Conservation (phyloP, 2,888 invertebrate species). For the Lissonota sp. region DNA sequence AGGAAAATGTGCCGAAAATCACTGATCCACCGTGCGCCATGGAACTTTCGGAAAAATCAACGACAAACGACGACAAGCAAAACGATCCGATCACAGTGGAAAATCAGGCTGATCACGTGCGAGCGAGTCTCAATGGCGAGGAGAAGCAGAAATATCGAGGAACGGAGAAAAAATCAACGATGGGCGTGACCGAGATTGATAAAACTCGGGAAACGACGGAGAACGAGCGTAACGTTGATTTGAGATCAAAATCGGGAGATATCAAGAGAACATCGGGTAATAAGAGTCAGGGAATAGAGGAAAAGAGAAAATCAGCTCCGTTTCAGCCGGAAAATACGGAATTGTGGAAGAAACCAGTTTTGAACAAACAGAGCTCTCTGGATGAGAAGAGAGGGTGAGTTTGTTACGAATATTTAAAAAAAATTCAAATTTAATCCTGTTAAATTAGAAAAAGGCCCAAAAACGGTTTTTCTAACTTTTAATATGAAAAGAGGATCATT, state of each 20-base stretch:
- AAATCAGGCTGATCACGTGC: conserved; percentile 63
- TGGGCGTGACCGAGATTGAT: conserved; percentile 57
- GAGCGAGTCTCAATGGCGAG: conserved; percentile 68
- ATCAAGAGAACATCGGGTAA: conserved; percentile 65
- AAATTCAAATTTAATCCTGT: not conserved
- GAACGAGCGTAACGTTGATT: conserved; percentile 67
- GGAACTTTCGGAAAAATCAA: conserved; percentile 65
- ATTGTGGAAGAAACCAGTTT: conserved; percentile 75
- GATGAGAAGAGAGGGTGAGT: conserved; percentile 77
- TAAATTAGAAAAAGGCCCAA: too few species aligned
- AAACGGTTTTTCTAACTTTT: too few species aligned
- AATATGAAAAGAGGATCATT: too few species aligned
- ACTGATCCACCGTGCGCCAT: conserved; percentile 64
- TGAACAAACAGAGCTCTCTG: conserved; percentile 76
- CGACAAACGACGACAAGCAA: conserved; percentile 67
- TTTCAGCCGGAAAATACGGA: conserved; percentile 75
- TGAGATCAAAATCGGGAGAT: conserved; percentile 74
- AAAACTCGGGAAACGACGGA: conserved; percentile 60
- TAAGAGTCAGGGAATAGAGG: conserved; percentile 73
- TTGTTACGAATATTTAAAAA: not conserved
- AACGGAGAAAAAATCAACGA: conserved; percentile 62
- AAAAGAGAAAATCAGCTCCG: conserved; percentile 81
- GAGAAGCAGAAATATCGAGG: conserved; percentile 64
- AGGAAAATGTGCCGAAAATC: conserved; percentile 69
- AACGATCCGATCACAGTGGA: conserved; percentile 59